phyloP scores from a whole-genome alignment of 64 coral and sea anemone genomes.

The Montipora foliosa region DNA sequence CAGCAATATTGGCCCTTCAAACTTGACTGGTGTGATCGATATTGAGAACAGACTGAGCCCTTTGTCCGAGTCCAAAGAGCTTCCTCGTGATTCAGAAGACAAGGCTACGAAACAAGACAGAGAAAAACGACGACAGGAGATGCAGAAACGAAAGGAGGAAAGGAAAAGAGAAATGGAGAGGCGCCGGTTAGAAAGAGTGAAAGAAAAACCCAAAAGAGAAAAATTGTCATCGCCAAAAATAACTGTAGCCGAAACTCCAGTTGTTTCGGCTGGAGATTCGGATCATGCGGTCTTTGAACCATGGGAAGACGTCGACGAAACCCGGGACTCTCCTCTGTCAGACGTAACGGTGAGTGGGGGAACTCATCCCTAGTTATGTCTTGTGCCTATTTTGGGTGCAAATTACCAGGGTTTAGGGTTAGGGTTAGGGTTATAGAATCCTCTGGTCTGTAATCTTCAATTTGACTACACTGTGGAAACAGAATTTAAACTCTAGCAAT shows the following conservation, averaged over 20 bases:
- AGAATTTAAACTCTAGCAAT: too few relatives aligned
- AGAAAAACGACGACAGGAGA: slow-evolving; percentile 68
- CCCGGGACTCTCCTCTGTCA: slow-evolving; percentile 15
- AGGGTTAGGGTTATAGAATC: too few relatives aligned
- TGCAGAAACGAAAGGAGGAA: slow-evolving; percentile 81
- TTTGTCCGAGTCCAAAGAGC: not conserved
- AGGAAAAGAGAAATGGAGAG: slow-evolving; percentile 83
- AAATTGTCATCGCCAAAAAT: slow-evolving; percentile 42
- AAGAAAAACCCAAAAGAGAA: slow-evolving; percentile 15
- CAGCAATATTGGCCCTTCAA: slow-evolving; percentile 29
- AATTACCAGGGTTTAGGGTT: not conserved
- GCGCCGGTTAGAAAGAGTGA: slow-evolving; percentile 68
- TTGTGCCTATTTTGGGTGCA: not conserved
- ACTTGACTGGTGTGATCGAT: slow-evolving; percentile 27
- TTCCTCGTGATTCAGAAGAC: not conserved
- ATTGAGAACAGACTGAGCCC: slow-evolving; percentile 23
- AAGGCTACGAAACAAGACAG: slow-evolving; percentile 33
- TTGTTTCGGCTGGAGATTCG: not conserved
- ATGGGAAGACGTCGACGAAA: slow-evolving; percentile 34
- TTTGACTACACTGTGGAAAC: too few relatives aligned
- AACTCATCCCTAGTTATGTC: not conserved
- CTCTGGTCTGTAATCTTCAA: too few relatives aligned
- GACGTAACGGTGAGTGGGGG: slow-evolving; percentile 24
- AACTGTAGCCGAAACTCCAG: slow-evolving; percentile 7
- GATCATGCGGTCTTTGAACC: slow-evolving; percentile 56